Conservation (phyloP, 2,888 invertebrate genomes). For the Thymelicus sylvestris region DNA sequence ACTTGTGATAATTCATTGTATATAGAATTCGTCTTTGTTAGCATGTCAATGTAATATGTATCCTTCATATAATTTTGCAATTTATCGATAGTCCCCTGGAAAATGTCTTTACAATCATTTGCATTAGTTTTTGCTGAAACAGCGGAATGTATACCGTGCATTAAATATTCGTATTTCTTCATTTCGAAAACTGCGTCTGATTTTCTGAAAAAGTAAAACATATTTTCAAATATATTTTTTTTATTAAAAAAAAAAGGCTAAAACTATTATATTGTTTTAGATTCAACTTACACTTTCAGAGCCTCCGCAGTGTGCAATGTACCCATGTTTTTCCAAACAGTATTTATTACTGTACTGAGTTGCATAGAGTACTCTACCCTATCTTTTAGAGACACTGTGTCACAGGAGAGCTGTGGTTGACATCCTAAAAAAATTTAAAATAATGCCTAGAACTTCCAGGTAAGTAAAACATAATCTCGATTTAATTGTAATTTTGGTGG, state of each 20-base stretch:
- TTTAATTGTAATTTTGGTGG: too few relatives aligned
- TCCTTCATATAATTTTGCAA: constrained; percentile 52
- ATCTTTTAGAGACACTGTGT: constrained; percentile 79
- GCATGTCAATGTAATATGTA: constrained; percentile 43
- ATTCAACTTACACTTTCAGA: constrained; percentile 71
- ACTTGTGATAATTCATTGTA: constrained; percentile 50
- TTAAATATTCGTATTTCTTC: constrained; percentile 63
- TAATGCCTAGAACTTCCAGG: too few relatives aligned
- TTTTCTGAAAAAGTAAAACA: constrained; percentile 55
- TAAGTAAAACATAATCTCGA: too few relatives aligned
- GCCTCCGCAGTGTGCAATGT: constrained; percentile 74
- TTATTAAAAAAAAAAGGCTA: too few relatives aligned
- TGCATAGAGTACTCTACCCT: constrained; percentile 77
- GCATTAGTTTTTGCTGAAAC: constrained; percentile 41
- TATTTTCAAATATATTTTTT: too few relatives aligned
- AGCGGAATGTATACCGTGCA: constrained; percentile 54
- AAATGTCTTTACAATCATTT: constrained; percentile 30
- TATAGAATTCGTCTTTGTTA: constrained; percentile 52
- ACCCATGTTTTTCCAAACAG: constrained; percentile 86
- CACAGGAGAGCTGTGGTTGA: constrained; percentile 61
- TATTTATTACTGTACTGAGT: constrained; percentile 75
- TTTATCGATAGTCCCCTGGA: constrained; percentile 29
- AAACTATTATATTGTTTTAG: too few relatives aligned
- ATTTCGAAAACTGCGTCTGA: constrained; percentile 65
- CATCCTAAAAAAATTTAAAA: constrained; percentile 52